phyloP scores from a whole-genome alignment of 2,113 vertebrate genomes.

The Tenrec ecaudatus region DNA sequence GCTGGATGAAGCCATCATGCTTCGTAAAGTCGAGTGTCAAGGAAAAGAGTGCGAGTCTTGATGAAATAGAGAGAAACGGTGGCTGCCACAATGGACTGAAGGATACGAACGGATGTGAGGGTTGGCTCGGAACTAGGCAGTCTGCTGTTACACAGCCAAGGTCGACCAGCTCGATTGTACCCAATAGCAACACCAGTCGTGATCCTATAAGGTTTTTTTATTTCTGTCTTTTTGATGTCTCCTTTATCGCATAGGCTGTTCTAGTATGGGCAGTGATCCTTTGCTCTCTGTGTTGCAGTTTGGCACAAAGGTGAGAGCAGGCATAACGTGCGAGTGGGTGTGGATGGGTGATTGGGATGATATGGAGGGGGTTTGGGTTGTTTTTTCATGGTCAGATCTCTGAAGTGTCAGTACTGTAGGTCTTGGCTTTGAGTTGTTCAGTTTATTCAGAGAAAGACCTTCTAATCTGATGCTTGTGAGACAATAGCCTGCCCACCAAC shows the following conservation, averaged over 20 bases:
- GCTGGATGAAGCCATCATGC: too few species aligned
- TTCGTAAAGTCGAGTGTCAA: too few species aligned
- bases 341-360: neutral
- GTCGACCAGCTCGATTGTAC: too few species aligned
- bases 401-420: neutral
- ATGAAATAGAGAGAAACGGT: too few species aligned
- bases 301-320: neutral
- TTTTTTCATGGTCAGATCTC: neutral
- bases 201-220: neutral
- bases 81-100: too few species aligned
- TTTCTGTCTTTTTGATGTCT: neutral
- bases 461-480: neutral
- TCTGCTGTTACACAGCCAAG: too few species aligned
- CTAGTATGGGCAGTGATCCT: neutral
- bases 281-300: neutral
- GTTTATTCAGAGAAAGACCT: neutral
- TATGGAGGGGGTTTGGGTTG: too few species aligned
- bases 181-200: too few species aligned
- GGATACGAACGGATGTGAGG: too few species aligned
- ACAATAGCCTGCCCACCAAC: neutral
- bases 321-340: neutral
- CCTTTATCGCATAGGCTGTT: neutral
- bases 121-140: too few species aligned
- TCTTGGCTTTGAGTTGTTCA: neutral
- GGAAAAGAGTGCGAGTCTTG: too few species aligned